Evolutionary conservation across 2,797 vertebrate species (phyloP).

Genomic region (Myotis findleyi): DNA sequence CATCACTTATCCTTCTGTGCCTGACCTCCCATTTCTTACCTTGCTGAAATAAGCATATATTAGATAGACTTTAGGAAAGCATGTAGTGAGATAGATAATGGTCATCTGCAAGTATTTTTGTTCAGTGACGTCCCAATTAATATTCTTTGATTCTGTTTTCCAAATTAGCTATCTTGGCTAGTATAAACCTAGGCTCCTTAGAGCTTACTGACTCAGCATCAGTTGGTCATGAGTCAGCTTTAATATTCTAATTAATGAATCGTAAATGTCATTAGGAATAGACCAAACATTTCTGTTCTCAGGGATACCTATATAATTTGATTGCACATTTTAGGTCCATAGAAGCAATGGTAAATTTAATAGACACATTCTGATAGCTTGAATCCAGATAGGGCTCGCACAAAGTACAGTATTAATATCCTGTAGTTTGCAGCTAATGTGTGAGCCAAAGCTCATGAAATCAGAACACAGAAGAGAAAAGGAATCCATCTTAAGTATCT

Average conservation of each 20-base stretch:
- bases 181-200: background rate
- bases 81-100: background rate
- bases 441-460: background rate
- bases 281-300: background rate
- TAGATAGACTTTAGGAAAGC: background rate
- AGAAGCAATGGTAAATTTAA: constrained; percentile 33
- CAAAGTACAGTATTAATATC: background rate
- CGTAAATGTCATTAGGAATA: background rate
- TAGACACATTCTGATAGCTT: background rate
- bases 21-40: background rate
- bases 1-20: background rate
- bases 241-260: constrained; percentile 45
- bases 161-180: background rate
- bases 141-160: constrained; percentile 42
- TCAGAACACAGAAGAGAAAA: background rate
- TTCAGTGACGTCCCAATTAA: background rate
- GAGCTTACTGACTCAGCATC: background rate
- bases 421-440: background rate
- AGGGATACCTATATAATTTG: background rate
- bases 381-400: background rate
- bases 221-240: background rate
- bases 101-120: background rate
- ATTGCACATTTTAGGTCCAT: background rate
- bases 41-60: background rate
- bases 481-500: background rate